Percentiles rank a stretch among this genome's conserved stretches.
Evolutionary conservation across 2,888 invertebrate genomes (phyloP).

Genomic region (Perizoma flavofasciatum): DNA sequence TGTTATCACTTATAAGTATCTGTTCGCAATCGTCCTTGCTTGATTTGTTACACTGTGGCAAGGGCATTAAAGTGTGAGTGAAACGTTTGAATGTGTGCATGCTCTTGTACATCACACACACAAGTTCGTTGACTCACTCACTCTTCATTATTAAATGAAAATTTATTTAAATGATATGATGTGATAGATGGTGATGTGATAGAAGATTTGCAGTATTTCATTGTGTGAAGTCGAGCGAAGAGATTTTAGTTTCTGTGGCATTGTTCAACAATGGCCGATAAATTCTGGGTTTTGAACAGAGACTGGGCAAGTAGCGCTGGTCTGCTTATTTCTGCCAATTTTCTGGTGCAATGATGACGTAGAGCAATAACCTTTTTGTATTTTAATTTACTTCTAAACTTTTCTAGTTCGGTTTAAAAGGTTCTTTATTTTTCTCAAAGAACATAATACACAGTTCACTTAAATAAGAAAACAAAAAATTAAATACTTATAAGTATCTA

Average conservation of each 20-base stretch:
- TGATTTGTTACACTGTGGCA: constrained; percentile 42
- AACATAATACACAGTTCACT: no score
- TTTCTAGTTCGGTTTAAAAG: no score
- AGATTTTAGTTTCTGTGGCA: constrained; percentile 16
- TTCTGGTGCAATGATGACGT: no score
- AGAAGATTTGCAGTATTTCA: constrained; percentile 51
- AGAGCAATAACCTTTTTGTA: no score
- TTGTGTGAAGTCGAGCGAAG: constrained; percentile 20
- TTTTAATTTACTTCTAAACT: no score
- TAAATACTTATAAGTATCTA: no score
- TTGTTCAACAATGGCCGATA: constrained; percentile 4
- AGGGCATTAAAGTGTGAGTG: constrained; percentile 41
- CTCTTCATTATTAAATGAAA: constrained; percentile 76
- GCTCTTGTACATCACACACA: constrained; percentile 57
- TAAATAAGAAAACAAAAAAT: no score
- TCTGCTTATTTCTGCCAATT: not conserved
- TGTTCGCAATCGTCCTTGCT: constrained; percentile 21
- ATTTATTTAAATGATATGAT: constrained; percentile 77
- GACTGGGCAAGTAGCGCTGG: no score
- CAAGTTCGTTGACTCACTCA: constrained; percentile 74
- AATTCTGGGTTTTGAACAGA: not conserved
- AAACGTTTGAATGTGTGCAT: constrained; percentile 48
- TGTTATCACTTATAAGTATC: no score
- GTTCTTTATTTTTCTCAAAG: no score
- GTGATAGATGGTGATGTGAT: constrained; percentile 70